These are phyloP conservation scores for Napeogenes sylphis DNA, from an alignment of 2,888 invertebrate genomes.

Conservation along the genomic window DNA sequence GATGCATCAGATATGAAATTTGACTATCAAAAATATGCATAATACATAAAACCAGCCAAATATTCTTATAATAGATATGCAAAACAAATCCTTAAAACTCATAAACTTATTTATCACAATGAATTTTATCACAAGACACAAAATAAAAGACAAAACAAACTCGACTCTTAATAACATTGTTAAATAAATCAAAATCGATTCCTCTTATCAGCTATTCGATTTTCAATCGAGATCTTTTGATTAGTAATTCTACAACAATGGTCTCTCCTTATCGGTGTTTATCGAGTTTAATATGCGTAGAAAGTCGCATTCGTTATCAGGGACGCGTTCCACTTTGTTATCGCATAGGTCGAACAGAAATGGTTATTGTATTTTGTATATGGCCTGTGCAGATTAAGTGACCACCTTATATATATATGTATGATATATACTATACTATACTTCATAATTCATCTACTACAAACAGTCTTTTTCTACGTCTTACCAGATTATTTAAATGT, in stretches of 20 bases:
- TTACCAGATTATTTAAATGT: no score
- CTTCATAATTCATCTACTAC: not conserved
- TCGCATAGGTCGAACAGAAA: conserved; percentile 57
- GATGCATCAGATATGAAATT: not conserved
- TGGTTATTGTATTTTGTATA: conserved; percentile 68
- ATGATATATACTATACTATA: no score
- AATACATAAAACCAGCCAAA: no score
- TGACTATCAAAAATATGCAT: no score
- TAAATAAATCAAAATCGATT: conserved; percentile 20
- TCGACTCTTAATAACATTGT: conserved; percentile 13
- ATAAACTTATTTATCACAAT: not conserved
- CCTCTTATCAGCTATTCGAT: conserved; percentile 34
- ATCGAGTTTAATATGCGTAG: conserved; percentile 74
- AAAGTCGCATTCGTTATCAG: conserved; percentile 66
- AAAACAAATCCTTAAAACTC: not conserved
- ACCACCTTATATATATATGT: conserved; percentile 1
- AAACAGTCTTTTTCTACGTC: no score
- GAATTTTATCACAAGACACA: not conserved
- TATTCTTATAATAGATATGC: no score
- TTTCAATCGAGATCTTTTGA: conserved; percentile 72
- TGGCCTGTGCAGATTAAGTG: conserved; percentile 55
- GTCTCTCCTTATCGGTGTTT: conserved; percentile 60
- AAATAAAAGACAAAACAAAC: conserved; percentile 7
- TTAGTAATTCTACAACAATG: conserved; percentile 68
- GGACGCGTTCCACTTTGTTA: conserved; percentile 68